Conservation (phyloP, 1,140 invertebrate species). For the Coptotermes formosanus region DNA sequence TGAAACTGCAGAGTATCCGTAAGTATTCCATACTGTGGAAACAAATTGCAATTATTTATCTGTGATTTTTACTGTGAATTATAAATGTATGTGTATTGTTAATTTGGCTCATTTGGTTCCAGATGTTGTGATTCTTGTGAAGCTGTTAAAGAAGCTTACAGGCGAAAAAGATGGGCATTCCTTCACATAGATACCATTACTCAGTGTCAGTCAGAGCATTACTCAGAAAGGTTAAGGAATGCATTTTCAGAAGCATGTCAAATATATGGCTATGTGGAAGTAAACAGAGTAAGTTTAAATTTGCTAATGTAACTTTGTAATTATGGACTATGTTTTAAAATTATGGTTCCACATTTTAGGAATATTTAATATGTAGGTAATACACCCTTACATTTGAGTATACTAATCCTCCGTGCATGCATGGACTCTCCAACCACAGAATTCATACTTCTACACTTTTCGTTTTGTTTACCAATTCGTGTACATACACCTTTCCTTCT, state of each 20-base stretch:
- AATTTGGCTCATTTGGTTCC: constrained; percentile 39
- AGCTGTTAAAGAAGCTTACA: constrained; percentile 91
- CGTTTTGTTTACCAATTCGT: too few relatives aligned
- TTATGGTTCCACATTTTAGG: background rate
- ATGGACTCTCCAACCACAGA: too few relatives aligned
- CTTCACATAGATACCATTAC: constrained; percentile 73
- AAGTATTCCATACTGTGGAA: background rate
- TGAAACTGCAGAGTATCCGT: constrained; percentile 54
- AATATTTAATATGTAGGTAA: background rate
- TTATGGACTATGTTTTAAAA: background rate
- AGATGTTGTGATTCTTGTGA: constrained; percentile 98
- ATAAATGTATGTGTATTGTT: background rate
- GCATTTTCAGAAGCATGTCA: constrained; percentile 90
- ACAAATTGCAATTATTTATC: background rate
- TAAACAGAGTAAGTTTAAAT: constrained; percentile 77
- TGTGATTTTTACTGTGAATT: background rate
- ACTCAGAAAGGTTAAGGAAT: constrained; percentile 66
- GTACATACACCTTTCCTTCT: too few relatives aligned
- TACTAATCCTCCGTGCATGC: too few relatives aligned
- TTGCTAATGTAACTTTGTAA: background rate
- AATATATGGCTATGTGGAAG: constrained; percentile 91
- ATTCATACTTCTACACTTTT: too few relatives aligned
- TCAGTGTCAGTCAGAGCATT: constrained; percentile 86
- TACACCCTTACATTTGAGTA: background rate
- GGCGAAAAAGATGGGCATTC: constrained; percentile 82